Conservation (phyloP, 2,113 vertebrate species). For the Elachura formosa region DNA sequence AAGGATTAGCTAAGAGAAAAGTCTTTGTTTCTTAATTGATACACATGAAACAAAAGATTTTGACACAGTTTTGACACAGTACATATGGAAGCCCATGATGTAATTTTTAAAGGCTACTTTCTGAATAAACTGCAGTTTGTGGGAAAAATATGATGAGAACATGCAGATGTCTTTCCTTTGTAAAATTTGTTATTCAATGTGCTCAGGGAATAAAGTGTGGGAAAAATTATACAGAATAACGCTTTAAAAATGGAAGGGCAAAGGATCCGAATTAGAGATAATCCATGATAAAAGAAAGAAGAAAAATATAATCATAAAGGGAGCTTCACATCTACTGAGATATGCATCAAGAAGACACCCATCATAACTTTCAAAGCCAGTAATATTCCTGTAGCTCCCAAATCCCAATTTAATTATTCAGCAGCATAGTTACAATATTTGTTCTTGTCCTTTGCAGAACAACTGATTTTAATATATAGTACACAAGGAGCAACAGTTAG, state of each 20-base stretch:
- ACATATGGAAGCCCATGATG: neutral
- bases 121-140: neutral
- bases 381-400: neutral
- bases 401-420: neutral
- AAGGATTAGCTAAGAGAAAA: neutral
- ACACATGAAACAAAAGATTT: neutral
- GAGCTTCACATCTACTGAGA: neutral
- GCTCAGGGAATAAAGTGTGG: conserved; percentile 2
- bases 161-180: neutral
- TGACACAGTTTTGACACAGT: neutral
- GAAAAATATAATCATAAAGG: neutral
- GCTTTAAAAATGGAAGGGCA: neutral
- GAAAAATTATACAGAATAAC: neutral
- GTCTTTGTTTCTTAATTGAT: neutral
- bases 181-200: neutral
- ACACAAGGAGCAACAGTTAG: neutral
- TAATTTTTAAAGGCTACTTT: neutral
- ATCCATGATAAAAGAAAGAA: neutral
- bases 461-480: neutral
- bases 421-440: neutral
- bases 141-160: neutral
- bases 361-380: neutral
- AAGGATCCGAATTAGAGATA: neutral
- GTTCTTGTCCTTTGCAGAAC: neutral
- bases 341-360: neutral